Evolutionary conservation across 2,113 vertebrate species (phyloP).

Genomic region (Paradoxurus hermaphroditus): DNA sequence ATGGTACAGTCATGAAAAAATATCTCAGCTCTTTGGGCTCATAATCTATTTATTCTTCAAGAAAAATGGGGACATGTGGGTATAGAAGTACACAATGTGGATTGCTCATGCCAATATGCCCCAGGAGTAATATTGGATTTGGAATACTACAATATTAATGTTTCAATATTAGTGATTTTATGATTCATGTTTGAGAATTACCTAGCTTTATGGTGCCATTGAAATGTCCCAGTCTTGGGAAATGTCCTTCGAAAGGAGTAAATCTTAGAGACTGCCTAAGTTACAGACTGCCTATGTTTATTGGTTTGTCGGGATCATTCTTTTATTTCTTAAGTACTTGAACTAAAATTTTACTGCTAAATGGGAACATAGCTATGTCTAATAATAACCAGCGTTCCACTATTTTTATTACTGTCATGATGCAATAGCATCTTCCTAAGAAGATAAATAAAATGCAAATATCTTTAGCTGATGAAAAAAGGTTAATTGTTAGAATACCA

Average conservation of each 20-base stretch:
- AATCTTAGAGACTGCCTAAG: neutral
- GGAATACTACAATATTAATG: neutral
- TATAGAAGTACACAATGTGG: neutral
- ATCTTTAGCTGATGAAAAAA: conserved; percentile 20
- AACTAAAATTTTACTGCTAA: neutral
- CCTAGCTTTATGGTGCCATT: neutral
- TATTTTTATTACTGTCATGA: neutral
- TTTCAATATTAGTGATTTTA: neutral
- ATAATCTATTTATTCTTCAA: neutral
- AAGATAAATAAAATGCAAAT: neutral
- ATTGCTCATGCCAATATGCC: neutral
- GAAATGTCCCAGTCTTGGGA: neutral
- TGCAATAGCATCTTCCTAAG: neutral
- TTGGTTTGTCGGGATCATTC: neutral
- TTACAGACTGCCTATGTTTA: neutral
- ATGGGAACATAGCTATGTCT: neutral
- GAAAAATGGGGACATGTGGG: neutral
- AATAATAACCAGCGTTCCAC: neutral
- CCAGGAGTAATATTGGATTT: neutral
- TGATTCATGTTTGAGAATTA: neutral
- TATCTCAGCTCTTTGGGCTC: neutral
- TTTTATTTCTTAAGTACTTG: neutral
- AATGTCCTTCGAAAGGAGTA: neutral
- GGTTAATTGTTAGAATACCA: neutral
- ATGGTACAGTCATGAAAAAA: neutral